A percentile compares a stretch with the other conserved stretches of the same genome.
Conservation (phyloP, 2,888 invertebrate genomes). For the Heliconius charithonia region DNA sequence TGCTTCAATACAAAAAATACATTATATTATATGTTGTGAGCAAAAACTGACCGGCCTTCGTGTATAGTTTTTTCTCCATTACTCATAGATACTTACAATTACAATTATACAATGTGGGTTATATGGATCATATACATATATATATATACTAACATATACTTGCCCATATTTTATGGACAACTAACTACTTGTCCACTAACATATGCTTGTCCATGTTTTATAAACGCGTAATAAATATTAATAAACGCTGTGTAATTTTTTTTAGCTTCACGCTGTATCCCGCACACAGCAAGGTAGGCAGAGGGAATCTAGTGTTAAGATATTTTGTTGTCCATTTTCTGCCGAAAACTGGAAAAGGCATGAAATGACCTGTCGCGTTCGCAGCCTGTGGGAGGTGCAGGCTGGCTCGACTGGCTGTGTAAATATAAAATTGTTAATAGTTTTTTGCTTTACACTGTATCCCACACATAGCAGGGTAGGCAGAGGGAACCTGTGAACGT, state of each 20-base stretch:
- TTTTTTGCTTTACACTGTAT: too few relatives aligned
- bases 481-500: too few relatives aligned
- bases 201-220: neutral
- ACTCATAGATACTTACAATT: neutral
- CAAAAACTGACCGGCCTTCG: constrained; percentile 19
- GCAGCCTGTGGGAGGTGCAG: too few relatives aligned
- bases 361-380: neutral
- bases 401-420: too few relatives aligned
- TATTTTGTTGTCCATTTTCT: neutral
- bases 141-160: neutral
- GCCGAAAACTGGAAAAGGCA: neutral
- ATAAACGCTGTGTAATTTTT: neutral
- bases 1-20: neutral
- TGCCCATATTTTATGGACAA: neutral
- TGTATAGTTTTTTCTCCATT: constrained; percentile 7
- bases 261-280: neutral
- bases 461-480: too few relatives aligned
- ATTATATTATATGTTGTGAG: neutral
- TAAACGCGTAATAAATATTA: too few relatives aligned
- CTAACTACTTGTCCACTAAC: too few relatives aligned
- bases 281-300: neutral
- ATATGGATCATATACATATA: neutral
- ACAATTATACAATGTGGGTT: constrained; percentile 1
- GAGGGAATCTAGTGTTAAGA: too few relatives aligned
- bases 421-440: too few relatives aligned